Evolutionary conservation across 1,140 invertebrate species (phyloP), one percentile per base, ranked within the genome.

Genomic region (Coelopa frigida): DNA sequence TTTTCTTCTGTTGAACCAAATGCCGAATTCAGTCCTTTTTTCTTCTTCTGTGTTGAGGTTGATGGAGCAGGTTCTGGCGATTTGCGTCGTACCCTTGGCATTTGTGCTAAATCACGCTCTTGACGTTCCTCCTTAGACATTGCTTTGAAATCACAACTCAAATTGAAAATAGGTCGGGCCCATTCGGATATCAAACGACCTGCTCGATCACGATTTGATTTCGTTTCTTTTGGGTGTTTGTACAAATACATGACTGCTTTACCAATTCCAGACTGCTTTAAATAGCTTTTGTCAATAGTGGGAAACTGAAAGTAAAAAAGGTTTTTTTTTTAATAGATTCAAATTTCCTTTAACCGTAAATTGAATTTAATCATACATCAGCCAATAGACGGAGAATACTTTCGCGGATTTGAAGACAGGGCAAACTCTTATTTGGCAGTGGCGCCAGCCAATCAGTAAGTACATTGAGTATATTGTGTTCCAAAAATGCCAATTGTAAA

Each of bases 241-340:
- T 94, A 98, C 11, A 99, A 76, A 74, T 98, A 98, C 96, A 99
- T 99, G 0, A 99, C 91, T 51, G 96, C 96, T 72, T 98, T 95
- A 22, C 95, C 90, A 58, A 97, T 92, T 32, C 95, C 91, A 32
- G 93, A 95, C 53, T 89, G 85, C 70, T 97, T 98, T 35, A 99
- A 72, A 37, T 88, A 82, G 21, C 84, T 82, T 61, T 91, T 87
- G 64, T 93, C 90, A 49, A 95, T 83, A 37, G 80, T 75, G 20
- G 92, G 93, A 72, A 96, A 95, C 88, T 95, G 66, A 24, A 79
- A 75, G 49, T 22, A 6, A 29, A 41, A 23, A 31, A 22, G 7
- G 23, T 32, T n/a, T n/a, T n/a, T n/a, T n/a, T n/a, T n/a, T n/a
- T n/a, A n/a, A n/a, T n/a, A n/a, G n/a, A n/a, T n/a, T n/a, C n/a